Evolutionary conservation across 2,888 invertebrate genomes (phyloP).

Genomic region (Ophonus ardosiacus): DNA sequence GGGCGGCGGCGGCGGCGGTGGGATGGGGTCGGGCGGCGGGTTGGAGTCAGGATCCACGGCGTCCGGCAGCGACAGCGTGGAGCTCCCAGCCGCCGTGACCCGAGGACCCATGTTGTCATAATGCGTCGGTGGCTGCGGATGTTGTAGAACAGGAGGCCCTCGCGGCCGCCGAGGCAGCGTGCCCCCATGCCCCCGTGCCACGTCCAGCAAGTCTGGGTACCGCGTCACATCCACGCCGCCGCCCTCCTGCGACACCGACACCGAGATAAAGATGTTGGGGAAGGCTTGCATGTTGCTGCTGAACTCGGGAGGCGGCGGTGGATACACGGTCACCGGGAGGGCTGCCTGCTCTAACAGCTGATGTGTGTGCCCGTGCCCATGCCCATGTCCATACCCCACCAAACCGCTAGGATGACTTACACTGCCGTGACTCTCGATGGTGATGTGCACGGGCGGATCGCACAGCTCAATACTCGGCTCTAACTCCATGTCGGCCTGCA

Average conservation of each 20-base stretch:
- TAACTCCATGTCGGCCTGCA: slow-evolving; percentile 79
- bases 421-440: slow-evolving; percentile 75
- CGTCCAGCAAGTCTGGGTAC: slow-evolving; percentile 89
- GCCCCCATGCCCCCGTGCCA: slow-evolving; percentile 77
- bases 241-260: slow-evolving; percentile 85
- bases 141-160: slow-evolving; percentile 65
- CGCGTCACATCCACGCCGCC: slow-evolving; percentile 78
- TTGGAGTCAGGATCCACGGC: slow-evolving; percentile 74
- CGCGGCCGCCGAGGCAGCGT: slow-evolving; percentile 73
- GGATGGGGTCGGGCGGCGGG: slow-evolving; percentile 72
- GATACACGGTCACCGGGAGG: slow-evolving; percentile 75
- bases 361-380: slow-evolving; percentile 7
- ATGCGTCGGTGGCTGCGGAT: slow-evolving; percentile 79
- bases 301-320: slow-evolving; percentile 80
- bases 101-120: slow-evolving; percentile 95
- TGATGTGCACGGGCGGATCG: slow-evolving; percentile 76
- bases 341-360: slow-evolving; percentile 63
- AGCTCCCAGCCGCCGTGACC: slow-evolving; percentile 92
- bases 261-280: slow-evolving; percentile 90
- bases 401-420: slow-evolving; percentile 65
- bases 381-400: slow-evolving; percentile 9
- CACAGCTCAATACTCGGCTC: slow-evolving; percentile 71
- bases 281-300: slow-evolving; percentile 75
- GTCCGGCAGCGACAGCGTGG: slow-evolving; percentile 89
- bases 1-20: slow-evolving; percentile 80